A percentile compares a stretch with the other conserved stretches of the same genome.
Conservation (phyloP, 2,888 invertebrate genomes). For the Blera fallax region DNA sequence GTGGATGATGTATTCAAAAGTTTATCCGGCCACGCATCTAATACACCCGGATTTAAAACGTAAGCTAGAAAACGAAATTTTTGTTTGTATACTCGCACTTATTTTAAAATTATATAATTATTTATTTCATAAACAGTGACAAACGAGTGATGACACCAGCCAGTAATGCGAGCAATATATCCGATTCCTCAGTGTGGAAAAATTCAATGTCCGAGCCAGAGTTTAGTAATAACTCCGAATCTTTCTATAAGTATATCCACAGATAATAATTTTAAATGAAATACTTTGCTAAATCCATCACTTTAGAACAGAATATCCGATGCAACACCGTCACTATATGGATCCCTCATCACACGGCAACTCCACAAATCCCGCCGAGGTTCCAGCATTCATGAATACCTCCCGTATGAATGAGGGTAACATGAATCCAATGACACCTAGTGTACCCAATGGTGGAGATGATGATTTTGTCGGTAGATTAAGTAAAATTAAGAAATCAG, state of each 20-base stretch:
- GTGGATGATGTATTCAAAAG: constrained; percentile 81
- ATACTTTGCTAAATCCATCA: not conserved
- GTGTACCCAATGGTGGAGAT: constrained; percentile 75
- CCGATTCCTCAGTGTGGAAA: constrained; percentile 81
- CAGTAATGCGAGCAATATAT: constrained; percentile 80
- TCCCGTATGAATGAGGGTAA: constrained; percentile 79
- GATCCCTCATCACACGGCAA: constrained; percentile 81
- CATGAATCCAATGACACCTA: constrained; percentile 79
- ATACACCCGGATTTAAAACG: constrained; percentile 69
- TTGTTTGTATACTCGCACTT: too few species aligned
- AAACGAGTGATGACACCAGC: constrained; percentile 80
- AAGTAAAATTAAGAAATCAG: constrained; percentile 76
- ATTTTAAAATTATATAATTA: not conserved
- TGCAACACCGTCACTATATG: constrained; percentile 80
- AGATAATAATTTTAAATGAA: not conserved
- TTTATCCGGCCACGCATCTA: constrained; percentile 78
- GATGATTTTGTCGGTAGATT: constrained; percentile 72
- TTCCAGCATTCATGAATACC: constrained; percentile 80
- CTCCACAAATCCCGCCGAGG: constrained; percentile 80
- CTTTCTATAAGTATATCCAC: constrained; percentile 79
- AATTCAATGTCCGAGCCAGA: constrained; percentile 82
- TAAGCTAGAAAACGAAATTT: constrained; percentile 2
- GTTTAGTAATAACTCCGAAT: constrained; percentile 81
- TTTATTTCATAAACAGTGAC: constrained; percentile 75
- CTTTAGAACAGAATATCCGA: constrained; percentile 80